Conservation (phyloP, 2,888 invertebrate species). For the Acanthosepion pharaonis region DNA sequence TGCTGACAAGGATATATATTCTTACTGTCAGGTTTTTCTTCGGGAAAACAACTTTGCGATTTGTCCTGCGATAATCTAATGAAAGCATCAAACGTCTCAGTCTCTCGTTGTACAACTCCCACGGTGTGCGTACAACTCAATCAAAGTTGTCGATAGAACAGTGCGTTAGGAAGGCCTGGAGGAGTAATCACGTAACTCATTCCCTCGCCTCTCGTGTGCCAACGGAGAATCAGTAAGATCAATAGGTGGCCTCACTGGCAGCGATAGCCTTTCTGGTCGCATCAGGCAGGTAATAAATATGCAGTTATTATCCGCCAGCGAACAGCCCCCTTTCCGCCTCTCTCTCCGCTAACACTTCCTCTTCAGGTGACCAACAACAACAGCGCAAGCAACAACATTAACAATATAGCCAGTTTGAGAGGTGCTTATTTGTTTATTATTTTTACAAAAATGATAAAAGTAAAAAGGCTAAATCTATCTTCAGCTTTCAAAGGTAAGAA, state of each 20-base stretch:
- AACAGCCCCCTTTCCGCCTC: neutral
- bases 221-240: neutral
- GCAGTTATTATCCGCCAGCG: neutral
- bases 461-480: neutral
- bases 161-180: neutral
- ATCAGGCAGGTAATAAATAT: neutral
- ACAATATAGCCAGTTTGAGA: neutral
- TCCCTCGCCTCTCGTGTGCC: neutral
- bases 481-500: neutral
- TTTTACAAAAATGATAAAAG: neutral
- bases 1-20: neutral
- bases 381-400: neutral
- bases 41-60: neutral
- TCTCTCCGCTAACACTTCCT: neutral
- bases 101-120: neutral
- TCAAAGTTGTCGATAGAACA: neutral
- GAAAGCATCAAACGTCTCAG: neutral
- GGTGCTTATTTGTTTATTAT: neutral
- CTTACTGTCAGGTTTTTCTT: neutral
- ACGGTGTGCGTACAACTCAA: neutral
- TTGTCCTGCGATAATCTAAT: neutral
- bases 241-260: neutral
- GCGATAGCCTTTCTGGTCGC: constrained; percentile 13
- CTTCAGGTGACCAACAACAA: constrained; percentile 8
- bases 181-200: constrained; percentile 1